These are phyloP conservation scores for Lepisosteus oculatus DNA, from an alignment of 2,113 vertebrate species.

Conservation along the genomic window DNA sequence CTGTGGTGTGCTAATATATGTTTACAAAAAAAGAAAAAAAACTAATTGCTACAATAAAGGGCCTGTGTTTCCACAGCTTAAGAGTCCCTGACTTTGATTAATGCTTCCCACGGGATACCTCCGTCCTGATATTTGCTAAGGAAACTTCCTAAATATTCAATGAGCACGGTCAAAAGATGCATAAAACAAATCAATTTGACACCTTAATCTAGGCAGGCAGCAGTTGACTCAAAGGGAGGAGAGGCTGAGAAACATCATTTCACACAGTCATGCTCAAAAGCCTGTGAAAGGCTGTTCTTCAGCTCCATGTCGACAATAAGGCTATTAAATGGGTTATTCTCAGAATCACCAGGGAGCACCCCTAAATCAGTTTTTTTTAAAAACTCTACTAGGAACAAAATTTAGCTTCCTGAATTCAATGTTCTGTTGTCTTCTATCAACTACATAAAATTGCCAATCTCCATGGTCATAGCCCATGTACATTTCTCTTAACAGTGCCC, in stretches of 20 bases:
- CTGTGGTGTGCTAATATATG: constrained; percentile 80
- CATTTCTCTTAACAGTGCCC: no score
- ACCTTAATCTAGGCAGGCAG: constrained; percentile 92
- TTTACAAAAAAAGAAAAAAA: constrained; percentile 61
- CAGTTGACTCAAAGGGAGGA: constrained; percentile 82
- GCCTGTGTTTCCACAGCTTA: constrained; percentile 74
- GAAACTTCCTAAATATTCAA: constrained; percentile 88
- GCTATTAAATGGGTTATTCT: constrained; percentile 41
- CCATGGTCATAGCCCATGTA: no score
- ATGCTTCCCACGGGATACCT: constrained; percentile 82
- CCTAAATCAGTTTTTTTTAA: background rate
- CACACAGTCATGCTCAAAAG: constrained; percentile 83
- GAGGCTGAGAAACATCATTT: constrained; percentile 82
- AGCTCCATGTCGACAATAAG: constrained; percentile 59
- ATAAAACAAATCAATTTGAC: constrained; percentile 90
- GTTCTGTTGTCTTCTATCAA: no score
- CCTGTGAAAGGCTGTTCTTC: constrained; percentile 81
- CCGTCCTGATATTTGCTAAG: constrained; percentile 80
- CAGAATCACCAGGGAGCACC: background rate
- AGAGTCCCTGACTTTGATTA: constrained; percentile 77
- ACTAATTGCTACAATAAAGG: constrained; percentile 81
- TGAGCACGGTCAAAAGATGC: constrained; percentile 87
- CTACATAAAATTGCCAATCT: no score
- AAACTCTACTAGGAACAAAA: no score
- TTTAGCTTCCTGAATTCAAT: no score